A percentile compares a stretch with the other conserved stretches of the same genome.
Conservation (phyloP, 1,140 invertebrate genomes). For the Scylla paramamosain region DNA sequence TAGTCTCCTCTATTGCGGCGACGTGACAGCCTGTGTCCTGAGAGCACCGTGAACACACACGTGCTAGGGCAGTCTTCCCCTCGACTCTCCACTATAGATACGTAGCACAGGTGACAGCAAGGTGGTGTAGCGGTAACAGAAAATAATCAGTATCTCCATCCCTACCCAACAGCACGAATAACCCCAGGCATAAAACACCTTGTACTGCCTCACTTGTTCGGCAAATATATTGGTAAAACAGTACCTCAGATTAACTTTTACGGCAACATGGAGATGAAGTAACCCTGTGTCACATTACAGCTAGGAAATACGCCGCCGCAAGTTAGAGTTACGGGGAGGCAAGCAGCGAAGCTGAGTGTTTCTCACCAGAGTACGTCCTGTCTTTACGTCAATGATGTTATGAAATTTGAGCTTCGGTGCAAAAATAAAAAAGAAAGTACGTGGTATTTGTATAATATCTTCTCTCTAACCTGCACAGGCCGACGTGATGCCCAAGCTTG, state of each 20-base stretch:
- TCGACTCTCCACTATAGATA: too few relatives aligned
- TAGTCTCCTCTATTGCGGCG: too few relatives aligned
- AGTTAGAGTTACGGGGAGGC: background rate
- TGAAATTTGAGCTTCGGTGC: background rate
- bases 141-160: too few relatives aligned
- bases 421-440: background rate
- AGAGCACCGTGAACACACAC: too few relatives aligned
- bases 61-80: too few relatives aligned
- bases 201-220: too few relatives aligned
- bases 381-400: background rate
- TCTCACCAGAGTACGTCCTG: background rate
- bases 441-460: background rate
- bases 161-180: too few relatives aligned
- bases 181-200: too few relatives aligned
- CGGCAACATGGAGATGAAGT: background rate
- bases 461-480: background rate
- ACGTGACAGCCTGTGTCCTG: too few relatives aligned
- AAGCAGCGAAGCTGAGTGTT: background rate
- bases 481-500: background rate
- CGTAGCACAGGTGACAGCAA: too few relatives aligned
- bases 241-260: too few relatives aligned
- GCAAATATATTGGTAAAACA: background rate
- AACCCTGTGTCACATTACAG: background rate
- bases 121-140: too few relatives aligned
- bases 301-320: background rate